Percentiles rank a stretch among this genome's conserved stretches.
Evolutionary conservation across 2,113 vertebrate genomes (phyloP).

Genomic region (Ammodytes dubius): DNA sequence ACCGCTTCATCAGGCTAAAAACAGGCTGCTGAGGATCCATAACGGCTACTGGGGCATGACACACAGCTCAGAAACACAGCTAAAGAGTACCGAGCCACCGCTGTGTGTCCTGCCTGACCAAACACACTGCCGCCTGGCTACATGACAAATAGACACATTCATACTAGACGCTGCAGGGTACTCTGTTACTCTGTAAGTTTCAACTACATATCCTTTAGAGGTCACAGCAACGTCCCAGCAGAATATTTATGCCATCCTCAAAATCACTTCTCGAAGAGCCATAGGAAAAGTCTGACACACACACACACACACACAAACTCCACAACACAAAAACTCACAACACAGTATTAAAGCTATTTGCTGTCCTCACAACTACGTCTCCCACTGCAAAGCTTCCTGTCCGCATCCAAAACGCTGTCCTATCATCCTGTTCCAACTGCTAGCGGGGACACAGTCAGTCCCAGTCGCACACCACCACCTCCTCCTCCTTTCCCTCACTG

Average conservation of each 20-base stretch:
- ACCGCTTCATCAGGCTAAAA: constrained; percentile 88
- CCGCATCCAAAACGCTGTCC: constrained; percentile 40
- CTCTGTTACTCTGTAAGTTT: constrained; percentile 20
- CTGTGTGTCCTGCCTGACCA: constrained; percentile 24
- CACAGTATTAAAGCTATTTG: constrained; percentile 21
- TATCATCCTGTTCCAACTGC: constrained; percentile 43
- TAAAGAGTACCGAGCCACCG: background rate
- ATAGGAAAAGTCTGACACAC: constrained; percentile 11
- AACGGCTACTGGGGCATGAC: constrained; percentile 49
- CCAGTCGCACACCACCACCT: constrained; percentile 31
- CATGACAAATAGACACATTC: constrained; percentile 21
- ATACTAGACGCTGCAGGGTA: background rate
- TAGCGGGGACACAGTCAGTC: constrained; percentile 44
- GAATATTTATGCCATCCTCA: constrained; percentile 8
- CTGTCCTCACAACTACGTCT: constrained; percentile 33
- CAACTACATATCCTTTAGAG: constrained; percentile 28
- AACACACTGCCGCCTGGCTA: constrained; percentile 19
- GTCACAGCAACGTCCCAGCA: constrained; percentile 40
- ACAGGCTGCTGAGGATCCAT: constrained; percentile 85
- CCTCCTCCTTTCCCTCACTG: constrained; percentile 39
- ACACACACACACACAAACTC: background rate
- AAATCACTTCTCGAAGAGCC: constrained; percentile 20
- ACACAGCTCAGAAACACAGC: constrained; percentile 25
- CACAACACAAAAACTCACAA: constrained; percentile 15
- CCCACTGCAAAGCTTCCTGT: constrained; percentile 27